These are phyloP conservation scores for Lutraria rhynchaena DNA, from an alignment of 1,140 invertebrate species.

Conservation along the genomic window DNA sequence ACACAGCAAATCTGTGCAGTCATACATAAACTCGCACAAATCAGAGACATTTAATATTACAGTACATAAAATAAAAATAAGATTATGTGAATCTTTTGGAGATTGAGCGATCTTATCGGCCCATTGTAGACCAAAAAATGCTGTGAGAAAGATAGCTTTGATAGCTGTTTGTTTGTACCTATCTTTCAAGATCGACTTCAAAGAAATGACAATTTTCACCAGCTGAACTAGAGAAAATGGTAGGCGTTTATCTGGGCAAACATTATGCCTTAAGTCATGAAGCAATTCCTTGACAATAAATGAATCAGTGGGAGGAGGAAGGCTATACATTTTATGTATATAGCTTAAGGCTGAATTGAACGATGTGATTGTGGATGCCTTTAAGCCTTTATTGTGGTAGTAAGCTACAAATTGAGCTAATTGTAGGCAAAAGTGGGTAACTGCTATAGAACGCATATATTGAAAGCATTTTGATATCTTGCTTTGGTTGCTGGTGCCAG, in stretches of 20 bases:
- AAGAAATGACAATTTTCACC: neutral
- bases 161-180: neutral
- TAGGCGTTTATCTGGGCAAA: slow-evolving; percentile 9
- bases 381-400: slow-evolving; percentile 7
- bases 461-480: slow-evolving; percentile 30
- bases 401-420: slow-evolving; percentile 47
- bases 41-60: too few relatives aligned
- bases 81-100: slow-evolving; percentile 1
- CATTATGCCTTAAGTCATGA: slow-evolving; percentile 4
- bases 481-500: slow-evolving; percentile 17
- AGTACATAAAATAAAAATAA: too few relatives aligned
- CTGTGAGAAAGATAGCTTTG: slow-evolving; percentile 16
- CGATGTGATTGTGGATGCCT: slow-evolving; percentile 33
- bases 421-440: slow-evolving; percentile 11
- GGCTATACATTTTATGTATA: slow-evolving; percentile 7
- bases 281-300: slow-evolving; percentile 34
- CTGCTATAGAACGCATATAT: slow-evolving; percentile 17
- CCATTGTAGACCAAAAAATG: slow-evolving; percentile 29
- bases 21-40: too few relatives aligned
- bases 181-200: neutral
- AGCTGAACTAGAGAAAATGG: slow-evolving; percentile 10
- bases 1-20: too few relatives aligned
- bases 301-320: neutral
- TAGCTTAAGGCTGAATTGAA: slow-evolving; percentile 21
- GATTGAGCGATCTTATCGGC: slow-evolving; percentile 19